These are phyloP conservation scores for Brachionus angularis DNA, from an alignment of 1,140 invertebrate species.

Conservation along the genomic window DNA sequence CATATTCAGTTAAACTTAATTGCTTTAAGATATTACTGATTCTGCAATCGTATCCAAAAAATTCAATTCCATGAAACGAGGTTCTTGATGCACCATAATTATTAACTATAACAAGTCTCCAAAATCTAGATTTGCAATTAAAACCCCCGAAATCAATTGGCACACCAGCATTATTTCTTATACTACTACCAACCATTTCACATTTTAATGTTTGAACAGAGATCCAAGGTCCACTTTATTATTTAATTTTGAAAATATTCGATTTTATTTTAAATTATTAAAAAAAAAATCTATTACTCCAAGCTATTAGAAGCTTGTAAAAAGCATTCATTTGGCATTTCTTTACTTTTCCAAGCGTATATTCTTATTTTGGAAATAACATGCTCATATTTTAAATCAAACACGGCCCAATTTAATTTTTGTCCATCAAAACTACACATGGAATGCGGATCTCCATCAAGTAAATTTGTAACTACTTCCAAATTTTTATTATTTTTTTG, in stretches of 20 bases:
- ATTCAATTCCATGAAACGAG: slow-evolving; percentile 50
- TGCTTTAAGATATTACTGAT: slow-evolving; percentile 46
- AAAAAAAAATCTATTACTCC: slow-evolving; percentile 45
- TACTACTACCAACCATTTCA: slow-evolving; percentile 46
- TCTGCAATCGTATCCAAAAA: slow-evolving; percentile 49
- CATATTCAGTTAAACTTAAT: slow-evolving; percentile 45
- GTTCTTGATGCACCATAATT: slow-evolving; percentile 49
- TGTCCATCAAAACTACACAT: slow-evolving; percentile 49
- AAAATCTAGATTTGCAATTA: slow-evolving; percentile 46
- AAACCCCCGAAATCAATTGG: slow-evolving; percentile 50
- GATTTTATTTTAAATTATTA: not conserved
- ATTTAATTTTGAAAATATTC: slow-evolving; percentile 41
- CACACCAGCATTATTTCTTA: slow-evolving; percentile 45
- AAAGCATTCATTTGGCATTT: slow-evolving; percentile 50
- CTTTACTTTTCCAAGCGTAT: slow-evolving; percentile 51
- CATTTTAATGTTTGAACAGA: slow-evolving; percentile 46
- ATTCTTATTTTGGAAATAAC: slow-evolving; percentile 51
- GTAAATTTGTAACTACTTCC: slow-evolving; percentile 46
- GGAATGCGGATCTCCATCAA: slow-evolving; percentile 46
- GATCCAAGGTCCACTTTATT: slow-evolving; percentile 47
- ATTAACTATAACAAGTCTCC: slow-evolving; percentile 48
- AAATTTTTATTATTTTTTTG: slow-evolving; percentile 48
- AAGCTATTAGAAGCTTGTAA: slow-evolving; percentile 47
- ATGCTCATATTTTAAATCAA: slow-evolving; percentile 50
- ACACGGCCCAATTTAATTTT: slow-evolving; percentile 50